Evolutionary conservation across 2,113 vertebrate species (phyloP), one percentile per base, ranked within the genome.

Genomic region (Ceyx melanurus): DNA sequence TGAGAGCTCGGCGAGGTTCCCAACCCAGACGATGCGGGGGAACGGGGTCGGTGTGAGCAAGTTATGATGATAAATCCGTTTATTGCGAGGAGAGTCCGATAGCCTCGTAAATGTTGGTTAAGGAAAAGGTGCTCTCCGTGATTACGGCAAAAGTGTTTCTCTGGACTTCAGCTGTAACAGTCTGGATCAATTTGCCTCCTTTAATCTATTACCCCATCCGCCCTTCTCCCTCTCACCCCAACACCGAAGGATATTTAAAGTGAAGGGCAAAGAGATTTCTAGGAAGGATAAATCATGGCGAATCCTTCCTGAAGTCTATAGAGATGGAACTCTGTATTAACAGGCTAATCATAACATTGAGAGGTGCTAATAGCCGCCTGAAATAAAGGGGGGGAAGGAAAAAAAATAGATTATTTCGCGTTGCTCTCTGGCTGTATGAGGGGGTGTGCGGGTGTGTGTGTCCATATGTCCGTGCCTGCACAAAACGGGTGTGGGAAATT

Each of bases 181-280:
- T 48, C 85, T 3, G 90, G 87, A 86, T 82, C 65, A 70, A 79
- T 95, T 92, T 74, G 48, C 74, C 43, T 87, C 57, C 21, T 89
- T 82, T 73, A 56, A 86, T 82, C 86, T 78, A 61, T 89, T 26
- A 21, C 66, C 82, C 93, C 90, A 37, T 48, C 35, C 51, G 56
- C 75, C 76, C 84, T 18, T 81, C 71, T 90, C 64, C 73, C 28
- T 68, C 77, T 91, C 66, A 50, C 73, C 86, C 85, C 43, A 66
- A 25, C 76, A 33, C 48, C 8, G 77, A 65, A 73, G 82, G 81
- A 76, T 91, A 80, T 43, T 80, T 56, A 8, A 64, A 81, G 70
- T 17, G 81, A 93, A 93, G 86, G 87, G 86, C 95, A 66, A 74
- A 82, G 79, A 70, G 72, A 85, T 92, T 86, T 45, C 81, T 53